Conservation (phyloP, 2,113 vertebrate species). For the Telmatochromis sp. region DNA sequence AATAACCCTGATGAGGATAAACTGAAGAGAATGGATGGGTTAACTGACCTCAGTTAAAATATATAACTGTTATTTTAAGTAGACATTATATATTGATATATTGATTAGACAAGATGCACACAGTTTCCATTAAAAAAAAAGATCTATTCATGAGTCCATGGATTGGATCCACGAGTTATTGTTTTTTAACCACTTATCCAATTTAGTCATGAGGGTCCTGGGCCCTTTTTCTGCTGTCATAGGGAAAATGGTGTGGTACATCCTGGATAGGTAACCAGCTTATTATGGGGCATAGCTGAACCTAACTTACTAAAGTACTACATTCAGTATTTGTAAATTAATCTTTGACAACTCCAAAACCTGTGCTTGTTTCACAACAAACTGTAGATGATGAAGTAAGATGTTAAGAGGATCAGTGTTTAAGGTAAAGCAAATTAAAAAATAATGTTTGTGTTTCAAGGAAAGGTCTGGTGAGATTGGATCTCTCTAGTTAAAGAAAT, state of each 20-base stretch:
- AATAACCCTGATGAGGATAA: neutral
- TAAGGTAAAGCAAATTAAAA: neutral
- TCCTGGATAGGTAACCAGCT: neutral
- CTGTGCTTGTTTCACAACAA: neutral
- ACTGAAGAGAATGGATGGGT: neutral
- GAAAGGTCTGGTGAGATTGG: neutral
- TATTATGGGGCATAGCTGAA: neutral
- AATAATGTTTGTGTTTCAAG: neutral
- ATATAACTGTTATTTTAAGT: neutral
- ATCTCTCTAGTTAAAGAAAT: neutral
- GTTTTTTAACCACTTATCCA: neutral
- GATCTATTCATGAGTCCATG: neutral
- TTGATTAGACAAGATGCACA: neutral
- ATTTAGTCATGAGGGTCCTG: neutral
- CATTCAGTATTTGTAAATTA: accelerated
- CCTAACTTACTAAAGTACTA: neutral
- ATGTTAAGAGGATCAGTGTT: neutral
- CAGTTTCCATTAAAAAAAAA: neutral
- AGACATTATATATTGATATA: neutral
- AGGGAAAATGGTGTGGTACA: neutral
- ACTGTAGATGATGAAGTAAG: neutral
- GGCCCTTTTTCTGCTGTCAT: neutral
- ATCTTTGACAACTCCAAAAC: neutral
- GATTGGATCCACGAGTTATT: neutral
- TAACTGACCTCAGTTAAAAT: neutral